Evolutionary conservation across 1,140 invertebrate species (phyloP), one percentile per base, ranked within the genome.

Genomic region (Subanguina moxae): DNA sequence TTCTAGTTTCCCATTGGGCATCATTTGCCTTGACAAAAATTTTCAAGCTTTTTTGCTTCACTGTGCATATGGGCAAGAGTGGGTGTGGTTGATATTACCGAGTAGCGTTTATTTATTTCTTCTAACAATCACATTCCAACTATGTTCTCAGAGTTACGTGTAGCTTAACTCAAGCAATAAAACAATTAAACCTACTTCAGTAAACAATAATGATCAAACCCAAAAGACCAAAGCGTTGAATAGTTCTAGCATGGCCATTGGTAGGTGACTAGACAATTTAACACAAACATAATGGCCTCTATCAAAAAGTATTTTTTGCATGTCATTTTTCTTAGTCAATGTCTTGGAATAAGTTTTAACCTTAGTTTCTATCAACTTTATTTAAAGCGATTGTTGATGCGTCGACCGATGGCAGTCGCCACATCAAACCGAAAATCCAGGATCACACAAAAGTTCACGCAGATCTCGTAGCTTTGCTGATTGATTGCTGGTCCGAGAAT

Each of bases 401-500:
- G 30, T 57, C 74, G 9, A 30, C 58, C 13, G 80, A 80, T 62
- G 80, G 80, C 17, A 68, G 76, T 45, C 62, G 77, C n/a, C 64
- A 62, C 21, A 66, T 80, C n/a, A 61, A 66, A 56, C 79, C 79
- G 30, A 66, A 69, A 62, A 80, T 80, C 46, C 80, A 81, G 62
- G 77, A 80, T 59, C 30, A 72, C 57, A 75, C 66, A 58, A 70
- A 70, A 28, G 65, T 82, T 13, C 78, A 82, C 67, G 78, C 79
- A 1, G 80, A 81, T 63, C 46, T 81, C 11, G 59, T 57, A 25
- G 78, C 79, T 32, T 71, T 82, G 23, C 59, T 82, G 13, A 65
- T 67, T 9, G 81, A 83, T 64, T 82, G 80, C 52, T 82, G 80
- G 80, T 74, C 64, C 23, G 70, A 74, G 45, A 82, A 82, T 65